Base-by-base conservation (phyloP, 2,797 vertebrate genomes). In the Sciaenops ocellatus region DNA sequence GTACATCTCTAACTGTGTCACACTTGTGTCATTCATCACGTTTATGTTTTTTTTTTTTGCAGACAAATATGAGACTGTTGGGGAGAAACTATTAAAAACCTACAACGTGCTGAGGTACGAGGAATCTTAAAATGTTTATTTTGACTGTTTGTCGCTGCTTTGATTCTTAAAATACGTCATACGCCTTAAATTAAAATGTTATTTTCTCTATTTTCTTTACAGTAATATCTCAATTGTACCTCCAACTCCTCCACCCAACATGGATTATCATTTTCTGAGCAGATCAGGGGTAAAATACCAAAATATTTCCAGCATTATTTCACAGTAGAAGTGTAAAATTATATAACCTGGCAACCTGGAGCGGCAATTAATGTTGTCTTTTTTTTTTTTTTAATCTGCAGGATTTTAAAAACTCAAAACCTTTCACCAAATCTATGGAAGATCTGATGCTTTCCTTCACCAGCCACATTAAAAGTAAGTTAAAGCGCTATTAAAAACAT, bases 211-310 rank as follows among this genome's bases (percentile, higher is more conserved):
- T 42, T 11, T 83, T 12, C 10, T 46, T 83, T 51, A 73, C 87
- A 99, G 97, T 90, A 91, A 95, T 42, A 97, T 99, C 83, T 95
- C 96, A 1, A 89, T 99, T 0, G 95, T 99, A 8, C 97, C 97
- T 78, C 97, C 97, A 0, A 98, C 97, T 18, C 97, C 98, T 20
- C 97, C 97, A 16, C 97, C 97, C 4, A 89, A 95, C 86, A 57
- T 90, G 20, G 94, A 96, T 18, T 80, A 84, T 47, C 11, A 88
- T 2, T 77, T 85, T 13, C 78, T 89, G 57, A 60, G 73, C 86
- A 91, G 73, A 62, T n/a, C 73, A 26, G 83, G 57, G 94, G 96
- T 97, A 95, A 96, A 15, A 71, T 1, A 48, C 24, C 3, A 0
- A 11, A 6, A 22, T 3, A 6, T 52, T 66, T 66, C 11, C n/a